Evolutionary conservation across 2,888 invertebrate genomes (phyloP).

Genomic region (Entomobrya multifasciata): DNA sequence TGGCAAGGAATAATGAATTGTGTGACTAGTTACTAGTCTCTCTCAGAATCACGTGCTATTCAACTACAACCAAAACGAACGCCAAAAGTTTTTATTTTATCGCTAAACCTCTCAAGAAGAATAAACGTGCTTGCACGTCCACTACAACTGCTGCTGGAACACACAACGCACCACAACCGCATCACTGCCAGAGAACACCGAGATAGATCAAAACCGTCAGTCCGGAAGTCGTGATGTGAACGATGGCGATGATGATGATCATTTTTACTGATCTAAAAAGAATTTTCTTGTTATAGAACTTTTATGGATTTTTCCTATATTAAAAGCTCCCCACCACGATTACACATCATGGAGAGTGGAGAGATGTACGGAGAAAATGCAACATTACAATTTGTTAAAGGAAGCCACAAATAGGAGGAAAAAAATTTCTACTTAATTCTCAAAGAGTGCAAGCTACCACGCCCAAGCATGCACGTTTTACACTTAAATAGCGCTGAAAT

Average conservation of each 20-base stretch:
- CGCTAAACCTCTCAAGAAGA: conserved; percentile 10
- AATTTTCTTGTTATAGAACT: conserved; percentile 1
- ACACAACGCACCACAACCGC: background rate
- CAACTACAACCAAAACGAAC: background rate
- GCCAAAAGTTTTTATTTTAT: background rate
- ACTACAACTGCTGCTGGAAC: no score
- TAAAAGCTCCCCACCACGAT: no score
- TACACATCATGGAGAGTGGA: background rate
- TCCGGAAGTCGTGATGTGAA: conserved; percentile 56
- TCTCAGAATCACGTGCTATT: conserved; percentile 21
- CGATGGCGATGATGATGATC: conserved; percentile 13
- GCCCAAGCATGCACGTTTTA: conserved; percentile 67
- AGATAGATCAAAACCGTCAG: conserved; percentile 6
- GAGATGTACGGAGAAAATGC: conserved; percentile 10
- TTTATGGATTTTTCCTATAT: background rate
- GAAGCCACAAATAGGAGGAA: conserved; percentile 57
- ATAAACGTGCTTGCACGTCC: conserved; percentile 13
- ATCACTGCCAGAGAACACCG: background rate
- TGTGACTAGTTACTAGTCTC: no score
- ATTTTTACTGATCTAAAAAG: conserved; percentile 33
- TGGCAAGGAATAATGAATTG: background rate
- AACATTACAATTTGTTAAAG: conserved; percentile 42
- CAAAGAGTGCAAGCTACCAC: conserved; percentile 58
- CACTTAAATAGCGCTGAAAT: conserved; percentile 23
- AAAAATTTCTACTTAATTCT: conserved; percentile 65